These are phyloP conservation scores for Melangyna quadrimaculata DNA, from an alignment of 2,888 invertebrate genomes.

Conservation along the genomic window DNA sequence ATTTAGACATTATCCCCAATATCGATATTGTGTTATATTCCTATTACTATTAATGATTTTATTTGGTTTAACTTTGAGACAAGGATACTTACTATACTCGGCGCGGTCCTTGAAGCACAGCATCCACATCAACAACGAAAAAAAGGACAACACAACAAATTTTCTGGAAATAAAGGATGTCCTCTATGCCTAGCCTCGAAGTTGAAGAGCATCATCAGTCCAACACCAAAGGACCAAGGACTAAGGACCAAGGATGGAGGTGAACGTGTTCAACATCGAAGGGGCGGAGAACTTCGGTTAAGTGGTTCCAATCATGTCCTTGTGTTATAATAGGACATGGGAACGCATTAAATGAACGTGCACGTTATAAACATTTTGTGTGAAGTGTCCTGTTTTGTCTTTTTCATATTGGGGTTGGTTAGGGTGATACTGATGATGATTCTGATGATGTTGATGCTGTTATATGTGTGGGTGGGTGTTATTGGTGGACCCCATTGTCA, in stretches of 20 bases:
- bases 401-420: constrained; percentile 62
- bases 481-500: constrained; percentile 17
- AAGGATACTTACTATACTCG: constrained; percentile 21
- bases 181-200: not conserved
- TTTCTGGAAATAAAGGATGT: constrained; percentile 47
- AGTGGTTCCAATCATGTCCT: constrained; percentile 72
- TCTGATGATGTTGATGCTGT: constrained; percentile 11
- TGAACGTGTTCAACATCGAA: constrained; percentile 67
- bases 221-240: constrained; percentile 14
- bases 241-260: not conserved
- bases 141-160: constrained; percentile 40
- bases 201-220: constrained; percentile 9
- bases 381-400: constrained; percentile 70
- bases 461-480: not conserved
- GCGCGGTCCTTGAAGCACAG: constrained; percentile 19
- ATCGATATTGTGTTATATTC: constrained; percentile 67
- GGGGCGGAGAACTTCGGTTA: constrained; percentile 67
- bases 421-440: constrained; percentile 6
- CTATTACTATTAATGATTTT: constrained; percentile 69
- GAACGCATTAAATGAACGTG: constrained; percentile 70
- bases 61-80: constrained; percentile 66
- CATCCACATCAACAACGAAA: not conserved
- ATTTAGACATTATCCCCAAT: constrained; percentile 67
- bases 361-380: constrained; percentile 55
- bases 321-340: constrained; percentile 70